Base-by-base conservation (phyloP, 2,113 vertebrate genomes). In the Pithys albifrons region DNA sequence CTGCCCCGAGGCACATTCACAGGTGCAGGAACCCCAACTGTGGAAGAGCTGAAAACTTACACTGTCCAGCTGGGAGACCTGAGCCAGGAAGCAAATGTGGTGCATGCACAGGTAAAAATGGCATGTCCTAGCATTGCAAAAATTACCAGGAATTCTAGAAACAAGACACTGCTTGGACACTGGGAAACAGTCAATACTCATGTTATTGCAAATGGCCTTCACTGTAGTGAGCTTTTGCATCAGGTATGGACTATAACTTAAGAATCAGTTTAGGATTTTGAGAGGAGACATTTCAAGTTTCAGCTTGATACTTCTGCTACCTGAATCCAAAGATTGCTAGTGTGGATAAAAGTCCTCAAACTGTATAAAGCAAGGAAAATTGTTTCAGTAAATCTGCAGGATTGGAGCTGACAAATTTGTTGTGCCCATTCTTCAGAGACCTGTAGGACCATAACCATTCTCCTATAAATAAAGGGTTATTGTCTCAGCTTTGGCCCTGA, bases 21-120 rank as follows among this genome's bases (percentile, higher is more conserved):
- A 58, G 84, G 93, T 82, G 97, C 98, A 93, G 98, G 88, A 93
- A 94, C 96, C 78, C 97, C 98, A 85, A 96, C 97, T 58, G 88
- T 98, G 19, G 98, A 98, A 80, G 98, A 99, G 90, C 97, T 99
- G 57, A 98, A 98, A 88, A 95, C 92, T 51, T 98, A 97, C 17
- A 97, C 98, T 43, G 92, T 92, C 57, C 98, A 96, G 37, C 97
- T 99, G 46, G 97, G 97, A 94, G 98, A 98, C 85, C 96, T 99
- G 52, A 96, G 97, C 46, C 97, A 97, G 79, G 96, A 98, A 80
- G 98, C 97, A 35, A 89, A 93, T 7, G 73, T 75, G 64, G 67
- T 93, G 14, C 97, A 93, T 51, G 82, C 93, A 43, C 97, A 98
- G 98, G 98, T 99, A 97, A 74, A 70, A 73, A 35, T 31, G 54